Base-by-base conservation (phyloP, 2,113 vertebrate species). In the Trematomus loennbergii region DNA sequence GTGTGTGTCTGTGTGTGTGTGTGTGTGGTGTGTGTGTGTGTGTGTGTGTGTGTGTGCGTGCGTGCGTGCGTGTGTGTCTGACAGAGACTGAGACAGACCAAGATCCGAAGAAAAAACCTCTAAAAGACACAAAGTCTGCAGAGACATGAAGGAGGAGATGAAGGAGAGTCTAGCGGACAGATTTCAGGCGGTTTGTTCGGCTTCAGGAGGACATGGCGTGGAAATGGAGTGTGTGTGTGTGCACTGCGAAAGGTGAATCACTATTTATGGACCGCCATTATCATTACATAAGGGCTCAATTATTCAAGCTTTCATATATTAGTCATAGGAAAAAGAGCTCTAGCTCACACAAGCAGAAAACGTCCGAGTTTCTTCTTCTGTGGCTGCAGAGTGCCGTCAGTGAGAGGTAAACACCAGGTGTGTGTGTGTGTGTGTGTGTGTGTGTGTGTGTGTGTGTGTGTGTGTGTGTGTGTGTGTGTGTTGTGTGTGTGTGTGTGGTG, bases 301-400 rank as follows among this genome's bases (percentile, higher is more conserved):
- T 87, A 89, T 92, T 91, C 60, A 68, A 61, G 63, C 85, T 88
- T 88, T 88, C 61, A 83, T 89, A 75, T 81, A 76, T 86, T 86
- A 83, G 66, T 89, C 84, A 82, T 45, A 75, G 33, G 20, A 65
- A 66, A 66, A 82, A 76, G 52, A 74, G 67, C 16, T n/a, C 36
- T 6, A 75, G 78, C 71, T 78, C 55, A 17, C 36, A 49, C 65
- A 65, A 6, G 8, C 36, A 20, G 70, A 36, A 57, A 68, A 80
- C 3, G 22, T 74, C 59, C 43, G 48, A 71, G 55, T 74, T 60
- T 75, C 71, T 58, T 59, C 45, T 0, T 40, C 36, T 40, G 40
- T 17, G 61, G 73, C 48, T 75, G 5, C 6, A 40, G 55, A 65
- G 70, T 9, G 4, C 18, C 10, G 55, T 25, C 20, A 1, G 52